phyloP scores from a whole-genome alignment of 2,888 invertebrate genomes.

The Phengaris arion region DNA sequence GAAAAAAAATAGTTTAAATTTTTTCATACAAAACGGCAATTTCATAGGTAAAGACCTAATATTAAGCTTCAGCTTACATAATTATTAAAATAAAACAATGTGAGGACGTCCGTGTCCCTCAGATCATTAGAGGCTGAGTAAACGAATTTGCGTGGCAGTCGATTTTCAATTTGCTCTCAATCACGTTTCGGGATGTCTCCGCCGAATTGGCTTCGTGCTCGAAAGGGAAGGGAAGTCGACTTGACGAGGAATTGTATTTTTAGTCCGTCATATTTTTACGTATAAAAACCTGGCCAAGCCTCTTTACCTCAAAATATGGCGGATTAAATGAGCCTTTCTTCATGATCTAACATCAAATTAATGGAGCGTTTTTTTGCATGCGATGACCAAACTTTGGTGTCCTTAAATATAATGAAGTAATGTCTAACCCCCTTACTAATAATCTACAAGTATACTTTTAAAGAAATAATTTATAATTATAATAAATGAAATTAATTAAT shows the following conservation, averaged over 20 bases:
- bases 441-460: too few relatives aligned
- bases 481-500: not conserved
- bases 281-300: not conserved
- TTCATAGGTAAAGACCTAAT: too few relatives aligned
- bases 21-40: too few relatives aligned
- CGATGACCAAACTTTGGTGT: too few relatives aligned
- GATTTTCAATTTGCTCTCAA: conserved; percentile 52
- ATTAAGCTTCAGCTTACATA: too few relatives aligned
- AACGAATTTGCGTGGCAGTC: conserved; percentile 27
- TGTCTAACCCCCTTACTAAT: too few relatives aligned
- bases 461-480: not conserved
- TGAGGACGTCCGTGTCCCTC: not conserved
- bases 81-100: not conserved
- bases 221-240: conserved; percentile 33
- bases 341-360: too few relatives aligned
- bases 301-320: too few relatives aligned
- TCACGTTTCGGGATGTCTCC: conserved; percentile 46
- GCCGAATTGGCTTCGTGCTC: conserved; percentile 43
- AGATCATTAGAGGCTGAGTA: conserved; percentile 23
- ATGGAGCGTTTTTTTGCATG: too few relatives aligned
- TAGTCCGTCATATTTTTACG: not conserved
- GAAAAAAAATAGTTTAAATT: too few relatives aligned
- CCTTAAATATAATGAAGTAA: too few relatives aligned
- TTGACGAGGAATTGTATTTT: not conserved
- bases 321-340: too few relatives aligned